Base-by-base conservation (phyloP, 2,888 invertebrate genomes). In the Unio pictorum region DNA sequence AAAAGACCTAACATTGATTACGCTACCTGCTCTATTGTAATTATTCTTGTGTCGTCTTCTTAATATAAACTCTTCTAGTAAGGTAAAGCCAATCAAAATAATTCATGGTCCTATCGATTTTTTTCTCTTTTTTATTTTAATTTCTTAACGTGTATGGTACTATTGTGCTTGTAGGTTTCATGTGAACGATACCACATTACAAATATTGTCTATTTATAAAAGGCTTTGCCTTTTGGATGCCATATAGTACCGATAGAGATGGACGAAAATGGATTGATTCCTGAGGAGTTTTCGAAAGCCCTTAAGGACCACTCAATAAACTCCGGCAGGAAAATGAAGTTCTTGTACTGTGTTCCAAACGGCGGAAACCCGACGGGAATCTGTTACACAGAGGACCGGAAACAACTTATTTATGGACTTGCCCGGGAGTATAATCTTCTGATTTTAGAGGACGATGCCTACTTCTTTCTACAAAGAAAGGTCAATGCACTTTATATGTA, bases 371-470 rank as follows among this genome's bases (percentile, higher is more conserved):
- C 95, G 3, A 93, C 94, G 0, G 95, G 95, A 1, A 92, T 92
- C 0, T 93, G 94, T 0, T 91, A 95, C 72, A 91, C 94, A 0
- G 90, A 92, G 58, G 92, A 93, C 28, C 91, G 95, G 74, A 92
- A 94, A 72, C 91, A 92, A 72, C 92, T 93, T 89, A 93, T 95
- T 58, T 95, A 95, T 85, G 91, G 92, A 80, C 91, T 95, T 74
- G 94, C 95, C 58, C 94, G 94, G 88, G 92, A 93, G 87, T 95
- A 94, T 87, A 93, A 95, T 89, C 93, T 95, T 61, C 84, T 95
- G 17, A 95, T 95, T 66, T 83, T 95, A 6, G 95, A 95, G 86
- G 95, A 95, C 82, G 95, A 95, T 88, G 94, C 95, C 0, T 95
- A 95, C 84, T 94, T 93, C 90, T 95, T 73, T 61, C 64, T 77